These are phyloP conservation scores for Chouioia cunea DNA, from an alignment of 2,888 invertebrate species.

Conservation along the genomic window DNA sequence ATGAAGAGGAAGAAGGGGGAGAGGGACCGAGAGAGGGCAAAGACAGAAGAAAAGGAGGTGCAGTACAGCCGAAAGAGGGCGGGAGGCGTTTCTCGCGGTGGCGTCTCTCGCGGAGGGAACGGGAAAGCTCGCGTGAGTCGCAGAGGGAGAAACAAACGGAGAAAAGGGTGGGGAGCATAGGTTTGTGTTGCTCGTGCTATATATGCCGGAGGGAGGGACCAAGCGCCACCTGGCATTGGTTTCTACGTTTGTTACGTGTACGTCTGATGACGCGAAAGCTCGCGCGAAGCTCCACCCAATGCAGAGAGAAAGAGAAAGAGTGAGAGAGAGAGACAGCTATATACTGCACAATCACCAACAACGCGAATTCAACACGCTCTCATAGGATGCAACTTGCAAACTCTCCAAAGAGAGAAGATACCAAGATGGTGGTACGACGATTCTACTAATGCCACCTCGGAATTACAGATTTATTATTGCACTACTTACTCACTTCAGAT, in stretches of 20 bases:
- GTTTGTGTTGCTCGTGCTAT: too few species aligned
- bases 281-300: conserved; percentile 64
- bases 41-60: conserved; percentile 50
- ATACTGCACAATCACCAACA: too few species aligned
- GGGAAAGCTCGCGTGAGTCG: conserved; percentile 40
- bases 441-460: too few species aligned
- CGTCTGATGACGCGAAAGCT: conserved; percentile 62
- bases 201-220: conserved; percentile 39
- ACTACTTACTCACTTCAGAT: too few species aligned
- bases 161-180: conserved; percentile 30
- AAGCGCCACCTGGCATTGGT: conserved; percentile 59
- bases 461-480: too few species aligned
- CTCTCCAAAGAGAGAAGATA: conserved; percentile 31
- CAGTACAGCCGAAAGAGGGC: conserved; percentile 51
- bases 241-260: conserved; percentile 66
- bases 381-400: conserved; percentile 16
- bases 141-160: conserved; percentile 52
- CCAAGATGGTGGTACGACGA: conserved; percentile 34
- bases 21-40: conserved; percentile 25
- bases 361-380: too few species aligned
- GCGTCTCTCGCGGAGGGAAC: conserved; percentile 41
- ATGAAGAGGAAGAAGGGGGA: conserved; percentile 4
- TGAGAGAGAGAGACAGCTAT: too few species aligned
- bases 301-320: not conserved
- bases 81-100: conserved; percentile 45